phyloP scores from a whole-genome alignment of 2,113 vertebrate genomes.

The Labrus mixtus region DNA sequence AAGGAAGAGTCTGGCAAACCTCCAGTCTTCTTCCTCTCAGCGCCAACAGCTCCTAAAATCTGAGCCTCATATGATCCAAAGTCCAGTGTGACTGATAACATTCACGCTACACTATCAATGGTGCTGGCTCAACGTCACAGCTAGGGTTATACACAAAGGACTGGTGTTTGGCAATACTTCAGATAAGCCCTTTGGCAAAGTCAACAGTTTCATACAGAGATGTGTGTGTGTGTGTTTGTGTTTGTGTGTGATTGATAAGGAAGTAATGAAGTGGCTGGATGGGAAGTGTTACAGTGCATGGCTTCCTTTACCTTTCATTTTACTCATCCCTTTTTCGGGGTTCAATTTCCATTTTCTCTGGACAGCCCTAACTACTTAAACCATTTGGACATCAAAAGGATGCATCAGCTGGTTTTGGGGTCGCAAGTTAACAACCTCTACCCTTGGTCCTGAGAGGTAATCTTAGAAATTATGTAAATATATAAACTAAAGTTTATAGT shows the following conservation, averaged over 20 bases:
- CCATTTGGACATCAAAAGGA: background rate
- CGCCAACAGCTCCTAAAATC: constrained; percentile 44
- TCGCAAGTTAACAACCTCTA: background rate
- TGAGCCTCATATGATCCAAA: constrained; percentile 39
- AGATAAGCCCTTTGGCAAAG: constrained; percentile 71
- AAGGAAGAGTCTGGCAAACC: constrained; percentile 37
- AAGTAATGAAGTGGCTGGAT: constrained; percentile 52
- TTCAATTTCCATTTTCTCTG: background rate
- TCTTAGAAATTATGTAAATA: background rate
- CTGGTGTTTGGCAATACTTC: constrained; percentile 56
- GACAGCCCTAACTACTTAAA: no score
- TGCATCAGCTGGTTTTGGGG: background rate
- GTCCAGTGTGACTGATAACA: constrained; percentile 63
- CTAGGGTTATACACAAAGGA: constrained; percentile 29
- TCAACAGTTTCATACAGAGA: constrained; percentile 54
- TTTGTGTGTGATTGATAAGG: constrained; percentile 46
- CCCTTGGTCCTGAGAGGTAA: background rate
- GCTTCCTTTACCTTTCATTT: constrained; percentile 11
- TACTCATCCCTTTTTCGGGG: background rate
- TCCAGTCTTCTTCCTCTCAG: constrained; percentile 40
- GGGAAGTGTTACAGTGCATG: constrained; percentile 13
- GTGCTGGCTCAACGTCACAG: constrained; percentile 38
- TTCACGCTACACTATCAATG: constrained; percentile 59
- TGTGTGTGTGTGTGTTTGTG: constrained; percentile 20
- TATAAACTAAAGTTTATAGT: background rate